Conservation (phyloP, 2,888 invertebrate species). For the Trisateles emortualis region DNA sequence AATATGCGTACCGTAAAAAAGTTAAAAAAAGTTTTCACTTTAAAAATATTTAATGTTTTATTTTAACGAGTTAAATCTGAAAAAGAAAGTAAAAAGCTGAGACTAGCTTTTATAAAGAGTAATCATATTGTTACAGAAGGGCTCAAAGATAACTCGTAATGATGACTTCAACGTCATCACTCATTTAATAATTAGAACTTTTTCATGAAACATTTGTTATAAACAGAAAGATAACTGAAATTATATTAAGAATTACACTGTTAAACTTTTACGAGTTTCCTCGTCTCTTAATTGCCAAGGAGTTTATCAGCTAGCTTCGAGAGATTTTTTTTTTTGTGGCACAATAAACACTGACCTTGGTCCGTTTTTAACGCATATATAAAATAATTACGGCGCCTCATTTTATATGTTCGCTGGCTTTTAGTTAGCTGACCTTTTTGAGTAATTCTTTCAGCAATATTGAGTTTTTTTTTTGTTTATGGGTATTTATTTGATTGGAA, state of each 20-base stretch:
- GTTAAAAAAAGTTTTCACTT: too few relatives aligned
- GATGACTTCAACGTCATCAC: not conserved
- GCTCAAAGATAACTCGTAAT: not conserved
- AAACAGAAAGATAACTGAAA: conserved; percentile 40
- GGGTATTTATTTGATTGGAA: not conserved
- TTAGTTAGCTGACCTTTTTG: conserved; percentile 3
- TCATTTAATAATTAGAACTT: conserved; percentile 20
- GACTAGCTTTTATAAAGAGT: not conserved
- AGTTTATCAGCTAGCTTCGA: conserved; percentile 38
- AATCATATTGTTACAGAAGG: not conserved
- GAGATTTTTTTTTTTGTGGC: conserved; percentile 41
- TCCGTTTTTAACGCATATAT: conserved; percentile 37
- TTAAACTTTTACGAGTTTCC: conserved; percentile 41
- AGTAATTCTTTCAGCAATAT: not conserved
- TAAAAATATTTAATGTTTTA: too few relatives aligned
- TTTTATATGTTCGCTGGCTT: conserved; percentile 9
- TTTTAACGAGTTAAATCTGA: too few relatives aligned
- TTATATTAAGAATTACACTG: conserved; percentile 32
- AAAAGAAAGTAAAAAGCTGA: not conserved
- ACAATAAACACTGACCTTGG: conserved; percentile 42
- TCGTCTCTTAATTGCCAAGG: conserved; percentile 42
- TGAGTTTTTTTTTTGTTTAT: not conserved
- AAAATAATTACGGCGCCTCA: conserved; percentile 34
- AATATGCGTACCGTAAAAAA: too few relatives aligned
- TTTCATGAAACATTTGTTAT: conserved; percentile 18